Percentiles rank a stretch among this genome's conserved stretches.
phyloP scores from a whole-genome alignment of 2,113 vertebrate genomes.

The Jacana jacana region DNA sequence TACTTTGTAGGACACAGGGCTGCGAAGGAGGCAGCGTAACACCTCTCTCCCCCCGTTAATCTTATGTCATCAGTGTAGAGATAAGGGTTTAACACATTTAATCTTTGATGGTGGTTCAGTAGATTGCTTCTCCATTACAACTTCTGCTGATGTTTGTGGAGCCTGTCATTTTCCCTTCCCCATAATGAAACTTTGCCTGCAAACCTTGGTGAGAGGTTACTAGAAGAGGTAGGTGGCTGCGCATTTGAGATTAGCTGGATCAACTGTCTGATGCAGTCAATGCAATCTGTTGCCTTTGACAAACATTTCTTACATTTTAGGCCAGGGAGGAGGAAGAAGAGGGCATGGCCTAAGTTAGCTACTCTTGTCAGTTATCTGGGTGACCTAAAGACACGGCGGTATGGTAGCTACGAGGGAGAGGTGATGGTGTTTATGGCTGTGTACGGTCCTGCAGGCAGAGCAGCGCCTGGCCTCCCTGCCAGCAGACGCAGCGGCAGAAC shows the following conservation, averaged over 20 bases:
- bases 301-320: not conserved
- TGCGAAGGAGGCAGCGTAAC: not conserved
- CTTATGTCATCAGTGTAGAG: not conserved
- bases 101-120: not conserved
- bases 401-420: constrained; percentile 70
- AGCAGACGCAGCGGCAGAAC: not conserved
- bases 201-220: not conserved
- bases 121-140: not conserved
- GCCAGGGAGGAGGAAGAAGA: not conserved
- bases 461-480: not conserved
- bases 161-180: not conserved
- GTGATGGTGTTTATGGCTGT: constrained; percentile 52
- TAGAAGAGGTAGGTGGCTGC: not conserved
- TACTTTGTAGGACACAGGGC: not conserved
- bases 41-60: accelerated
- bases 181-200: not conserved
- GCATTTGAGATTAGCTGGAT: not conserved
- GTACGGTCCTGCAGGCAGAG: not conserved
- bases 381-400: constrained; percentile 51
- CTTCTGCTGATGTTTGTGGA: not conserved
- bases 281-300: not conserved
- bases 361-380: constrained; percentile 45
- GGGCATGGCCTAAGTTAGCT: not conserved
- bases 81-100: not conserved
- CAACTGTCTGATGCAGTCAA: not conserved